Base-by-base conservation (phyloP, 2,888 invertebrate species). In the Perithous albicinctus region DNA sequence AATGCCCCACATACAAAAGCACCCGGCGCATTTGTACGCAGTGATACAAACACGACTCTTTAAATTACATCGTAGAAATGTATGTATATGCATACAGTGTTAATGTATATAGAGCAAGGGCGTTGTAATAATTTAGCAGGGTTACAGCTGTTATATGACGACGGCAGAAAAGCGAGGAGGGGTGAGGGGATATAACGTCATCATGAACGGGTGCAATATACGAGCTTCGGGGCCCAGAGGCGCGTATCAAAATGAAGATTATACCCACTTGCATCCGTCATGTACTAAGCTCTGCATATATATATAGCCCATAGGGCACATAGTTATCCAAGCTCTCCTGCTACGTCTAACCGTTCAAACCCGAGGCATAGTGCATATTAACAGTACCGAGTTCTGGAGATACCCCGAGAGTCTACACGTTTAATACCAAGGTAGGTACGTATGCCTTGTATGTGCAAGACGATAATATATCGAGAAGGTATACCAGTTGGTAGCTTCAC, bases 241-340 rank as follows among this genome's bases (percentile, higher is more conserved):
- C 63, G 73, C 54, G 73, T 69, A 78, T 81, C 69, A 54, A 81
- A 78, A 78, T 64, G 81, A 81, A 74, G 81, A 81, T 78, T 77
- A 63, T 63, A 64, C 51, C 81, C 81, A 41, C 78, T 69, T 74
- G 67, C 67, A 73, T 78, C 67, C 61, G 54, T 81, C 81, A 73
- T 78, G 15, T 43, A 46, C 63, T 48, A 76, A 32, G 41, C 15
- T 41, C 20, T 43, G 41, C 41, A 54, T 15, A 20, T 18, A 15
- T 41, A 64, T 20, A 32, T 32, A 38, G 59, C 46, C 56, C 18
- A 38, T 48, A 32, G 6, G 46, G 56, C 41, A 75, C 69, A 80
- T 64, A 70, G 66, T 67, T 76, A 67, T 67, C 56, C 38, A 56
- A 64, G 67, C 51, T 72, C 66, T 32, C 66, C 38, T 70, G 20